These are phyloP conservation scores for Malurus cyaneus DNA, from an alignment of 2,113 vertebrate genomes.

Conservation along the genomic window DNA sequence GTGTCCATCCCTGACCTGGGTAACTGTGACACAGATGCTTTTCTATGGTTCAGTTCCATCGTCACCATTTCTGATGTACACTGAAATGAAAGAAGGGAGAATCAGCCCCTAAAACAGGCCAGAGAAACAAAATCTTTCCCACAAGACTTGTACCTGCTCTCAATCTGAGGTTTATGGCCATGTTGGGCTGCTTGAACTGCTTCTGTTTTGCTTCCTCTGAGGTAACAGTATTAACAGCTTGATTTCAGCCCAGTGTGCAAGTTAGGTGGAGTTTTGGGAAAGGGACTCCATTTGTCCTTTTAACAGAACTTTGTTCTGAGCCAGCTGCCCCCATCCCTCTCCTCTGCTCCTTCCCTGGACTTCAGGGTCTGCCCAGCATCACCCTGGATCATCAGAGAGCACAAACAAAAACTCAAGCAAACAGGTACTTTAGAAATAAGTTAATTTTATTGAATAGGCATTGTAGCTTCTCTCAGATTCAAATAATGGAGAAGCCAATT, in stretches of 20 bases:
- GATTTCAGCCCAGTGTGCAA: neutral
- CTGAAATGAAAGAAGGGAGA: neutral
- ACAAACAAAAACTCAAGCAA: constrained; percentile 29
- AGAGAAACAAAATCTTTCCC: neutral
- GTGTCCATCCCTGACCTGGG: neutral
- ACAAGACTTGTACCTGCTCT: neutral
- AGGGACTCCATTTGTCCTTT: neutral
- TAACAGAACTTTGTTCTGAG: neutral
- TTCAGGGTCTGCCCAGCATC: neutral
- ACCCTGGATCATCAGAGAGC: neutral
- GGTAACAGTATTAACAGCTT: neutral
- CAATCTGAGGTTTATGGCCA: neutral
- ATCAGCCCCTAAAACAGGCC: neutral
- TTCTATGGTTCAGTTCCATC: neutral
- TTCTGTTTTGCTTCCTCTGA: neutral
- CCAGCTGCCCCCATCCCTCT: neutral
- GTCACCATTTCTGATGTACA: neutral
- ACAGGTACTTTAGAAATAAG: constrained; percentile 70
- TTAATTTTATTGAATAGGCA: constrained; percentile 76
- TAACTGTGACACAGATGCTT: neutral
- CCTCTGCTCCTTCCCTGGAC: neutral
- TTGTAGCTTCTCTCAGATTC: constrained; percentile 70
- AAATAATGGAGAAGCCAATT: constrained; percentile 71
- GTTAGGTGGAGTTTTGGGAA: neutral
- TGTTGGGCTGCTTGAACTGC: neutral